phyloP scores from a whole-genome alignment of 2,797 vertebrate genomes.

The Lutjanus argentimaculatus region DNA sequence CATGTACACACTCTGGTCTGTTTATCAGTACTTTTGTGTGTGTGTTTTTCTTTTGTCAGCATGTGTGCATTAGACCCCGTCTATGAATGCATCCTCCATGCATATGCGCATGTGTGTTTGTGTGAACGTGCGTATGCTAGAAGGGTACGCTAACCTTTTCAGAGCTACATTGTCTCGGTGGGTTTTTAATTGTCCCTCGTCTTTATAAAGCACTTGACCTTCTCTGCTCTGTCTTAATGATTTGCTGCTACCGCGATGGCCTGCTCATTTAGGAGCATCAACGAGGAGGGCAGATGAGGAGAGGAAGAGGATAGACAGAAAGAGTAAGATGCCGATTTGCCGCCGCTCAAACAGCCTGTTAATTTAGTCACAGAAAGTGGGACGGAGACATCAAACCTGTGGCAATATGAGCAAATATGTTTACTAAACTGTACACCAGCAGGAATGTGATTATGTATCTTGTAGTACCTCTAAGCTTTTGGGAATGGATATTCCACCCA shows the following conservation, averaged over 20 bases:
- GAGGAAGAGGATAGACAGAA: neutral
- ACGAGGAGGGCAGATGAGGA: constrained; percentile 29
- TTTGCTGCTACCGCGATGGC: constrained; percentile 69
- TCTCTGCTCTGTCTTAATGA: constrained; percentile 74
- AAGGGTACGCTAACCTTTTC: constrained; percentile 71
- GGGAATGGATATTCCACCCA: constrained; percentile 55
- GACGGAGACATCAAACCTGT: constrained; percentile 63
- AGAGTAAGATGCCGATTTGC: constrained; percentile 20
- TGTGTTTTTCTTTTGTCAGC: constrained; percentile 14
- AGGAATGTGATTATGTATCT: constrained; percentile 30
- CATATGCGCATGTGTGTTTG: constrained; percentile 2
- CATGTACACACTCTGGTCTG: neutral
- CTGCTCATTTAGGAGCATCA: constrained; percentile 68
- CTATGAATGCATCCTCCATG: constrained; percentile 26
- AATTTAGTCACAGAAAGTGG: constrained; percentile 58
- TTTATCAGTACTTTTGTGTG: neutral
- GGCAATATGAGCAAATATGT: constrained; percentile 49
- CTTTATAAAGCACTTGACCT: constrained; percentile 79
- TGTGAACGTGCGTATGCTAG: constrained; percentile 17
- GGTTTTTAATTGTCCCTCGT: constrained; percentile 75
- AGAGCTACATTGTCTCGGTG: constrained; percentile 62
- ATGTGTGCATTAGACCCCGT: neutral
- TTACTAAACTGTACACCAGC: constrained; percentile 30
- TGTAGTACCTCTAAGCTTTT: constrained; percentile 27
- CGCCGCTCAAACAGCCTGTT: constrained; percentile 46